These are phyloP conservation scores for Merluccius polli DNA, from an alignment of 2,797 vertebrate genomes.

Conservation along the genomic window DNA sequence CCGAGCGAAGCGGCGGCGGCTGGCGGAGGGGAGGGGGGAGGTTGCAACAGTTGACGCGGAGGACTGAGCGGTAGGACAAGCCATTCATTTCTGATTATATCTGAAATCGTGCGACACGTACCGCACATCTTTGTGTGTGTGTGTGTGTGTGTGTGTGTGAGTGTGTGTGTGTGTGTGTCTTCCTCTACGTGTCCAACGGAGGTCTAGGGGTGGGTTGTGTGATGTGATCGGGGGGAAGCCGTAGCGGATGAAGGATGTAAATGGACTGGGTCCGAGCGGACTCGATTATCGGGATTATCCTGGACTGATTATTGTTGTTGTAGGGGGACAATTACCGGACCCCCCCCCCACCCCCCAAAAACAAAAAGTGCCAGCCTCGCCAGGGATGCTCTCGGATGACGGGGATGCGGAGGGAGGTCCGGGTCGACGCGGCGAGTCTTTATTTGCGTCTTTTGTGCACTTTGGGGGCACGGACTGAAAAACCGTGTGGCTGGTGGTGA, in stretches of 20 bases:
- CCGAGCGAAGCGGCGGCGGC: too few species aligned
- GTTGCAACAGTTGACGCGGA: slow-evolving; percentile 75
- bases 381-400: slow-evolving; percentile 65
- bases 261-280: slow-evolving; percentile 61
- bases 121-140: background rate
- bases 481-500: slow-evolving; percentile 30
- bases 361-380: slow-evolving; percentile 66
- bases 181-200: background rate
- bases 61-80: slow-evolving; percentile 62
- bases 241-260: slow-evolving; percentile 66
- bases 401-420: slow-evolving; percentile 58
- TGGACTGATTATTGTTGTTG: slow-evolving; percentile 72
- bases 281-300: slow-evolving; percentile 72
- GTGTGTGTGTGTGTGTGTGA: too few species aligned
- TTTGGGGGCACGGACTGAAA: slow-evolving; percentile 53
- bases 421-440: slow-evolving; percentile 43
- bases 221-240: too few species aligned
- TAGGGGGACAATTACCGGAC: slow-evolving; percentile 64
- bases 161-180: too few species aligned
- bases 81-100: slow-evolving; percentile 68
- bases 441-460: slow-evolving; percentile 50
- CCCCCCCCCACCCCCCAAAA: too few species aligned
- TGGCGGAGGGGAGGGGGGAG: slow-evolving; percentile 60
- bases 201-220: too few species aligned
- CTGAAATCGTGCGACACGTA: slow-evolving; percentile 47